phyloP scores from a whole-genome alignment of 2,797 vertebrate species.

The Pseudopleuronectes americanus region DNA sequence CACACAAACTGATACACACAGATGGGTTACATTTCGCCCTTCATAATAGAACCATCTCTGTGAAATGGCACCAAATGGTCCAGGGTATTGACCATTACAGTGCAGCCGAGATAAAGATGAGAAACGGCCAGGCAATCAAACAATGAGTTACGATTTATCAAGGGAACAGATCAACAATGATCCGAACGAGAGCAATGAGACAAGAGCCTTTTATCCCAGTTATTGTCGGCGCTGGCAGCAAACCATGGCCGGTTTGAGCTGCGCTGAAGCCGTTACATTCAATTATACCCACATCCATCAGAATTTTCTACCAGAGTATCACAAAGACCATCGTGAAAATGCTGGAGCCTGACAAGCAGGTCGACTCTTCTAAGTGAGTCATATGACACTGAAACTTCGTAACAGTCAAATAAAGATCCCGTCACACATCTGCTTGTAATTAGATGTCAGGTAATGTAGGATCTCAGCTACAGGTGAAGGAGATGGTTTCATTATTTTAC shows the following conservation, averaged over 20 bases:
- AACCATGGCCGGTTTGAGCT: constrained; percentile 23
- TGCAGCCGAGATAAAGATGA: constrained; percentile 66
- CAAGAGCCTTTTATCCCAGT: constrained; percentile 40
- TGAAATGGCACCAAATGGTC: constrained; percentile 70
- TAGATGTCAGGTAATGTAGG: constrained; percentile 5
- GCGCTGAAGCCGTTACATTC: constrained; percentile 42
- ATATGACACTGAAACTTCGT: neutral
- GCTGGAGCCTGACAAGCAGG: constrained; percentile 7
- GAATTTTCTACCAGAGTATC: constrained; percentile 26
- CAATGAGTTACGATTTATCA: constrained; percentile 64
- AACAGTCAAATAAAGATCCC: neutral
- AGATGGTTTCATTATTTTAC: constrained; percentile 30
- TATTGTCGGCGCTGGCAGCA: constrained; percentile 39
- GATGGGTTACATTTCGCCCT: constrained; percentile 59
- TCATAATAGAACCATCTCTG: constrained; percentile 66
- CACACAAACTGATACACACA: constrained; percentile 23
- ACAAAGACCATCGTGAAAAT: constrained; percentile 10
- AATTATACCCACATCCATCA: constrained; percentile 39
- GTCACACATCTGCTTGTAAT: constrained; percentile 7
- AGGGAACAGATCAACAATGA: constrained; percentile 55
- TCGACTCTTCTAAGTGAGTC: neutral
- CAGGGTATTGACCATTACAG: constrained; percentile 56
- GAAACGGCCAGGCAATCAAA: constrained; percentile 67
- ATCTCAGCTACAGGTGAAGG: constrained; percentile 27
- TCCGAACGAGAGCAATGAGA: constrained; percentile 45